A percentile compares a stretch with the other conserved stretches of the same genome.
These are phyloP conservation scores for Diabrotica balteata DNA, from an alignment of 2,888 invertebrate species.

Conservation along the genomic window DNA sequence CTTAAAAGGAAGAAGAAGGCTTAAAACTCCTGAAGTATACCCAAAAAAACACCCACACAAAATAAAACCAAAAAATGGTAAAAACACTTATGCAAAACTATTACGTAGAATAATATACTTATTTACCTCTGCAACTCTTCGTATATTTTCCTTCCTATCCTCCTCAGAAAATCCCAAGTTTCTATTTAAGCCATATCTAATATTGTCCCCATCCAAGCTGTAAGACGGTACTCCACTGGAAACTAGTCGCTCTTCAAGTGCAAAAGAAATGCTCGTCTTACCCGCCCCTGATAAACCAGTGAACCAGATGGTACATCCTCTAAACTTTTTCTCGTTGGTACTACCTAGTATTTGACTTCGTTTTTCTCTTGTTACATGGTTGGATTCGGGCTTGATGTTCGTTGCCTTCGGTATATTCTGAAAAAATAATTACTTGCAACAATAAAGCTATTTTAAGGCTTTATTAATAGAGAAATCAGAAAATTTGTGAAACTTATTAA, in stretches of 20 bases:
- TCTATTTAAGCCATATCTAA: constrained; percentile 87
- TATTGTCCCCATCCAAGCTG: constrained; percentile 95
- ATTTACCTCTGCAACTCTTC: constrained; percentile 82
- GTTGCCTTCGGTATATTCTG: constrained; percentile 66
- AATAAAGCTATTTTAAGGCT: no score
- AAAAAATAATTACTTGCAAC: constrained; percentile 45
- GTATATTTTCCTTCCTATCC: constrained; percentile 94
- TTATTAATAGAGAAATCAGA: no score
- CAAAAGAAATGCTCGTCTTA: constrained; percentile 96
- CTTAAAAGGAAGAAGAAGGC: no score
- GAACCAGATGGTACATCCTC: constrained; percentile 95
- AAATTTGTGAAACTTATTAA: no score
- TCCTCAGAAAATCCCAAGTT: constrained; percentile 91
- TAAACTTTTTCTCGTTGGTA: constrained; percentile 77
- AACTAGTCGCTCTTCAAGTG: constrained; percentile 90
- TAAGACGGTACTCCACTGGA: constrained; percentile 88
- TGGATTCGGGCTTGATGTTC: constrained; percentile 90
- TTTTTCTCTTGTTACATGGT: constrained; percentile 89
- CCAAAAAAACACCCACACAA: no score
- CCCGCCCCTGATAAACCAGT: constrained; percentile 91
- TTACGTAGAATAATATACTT: background rate
- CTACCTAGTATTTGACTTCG: constrained; percentile 85
- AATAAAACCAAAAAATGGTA: no score
- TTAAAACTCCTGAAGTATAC: no score
- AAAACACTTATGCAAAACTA: no score